Base-by-base conservation (phyloP, 2,888 invertebrate genomes). In the Arctia plantaginis region DNA sequence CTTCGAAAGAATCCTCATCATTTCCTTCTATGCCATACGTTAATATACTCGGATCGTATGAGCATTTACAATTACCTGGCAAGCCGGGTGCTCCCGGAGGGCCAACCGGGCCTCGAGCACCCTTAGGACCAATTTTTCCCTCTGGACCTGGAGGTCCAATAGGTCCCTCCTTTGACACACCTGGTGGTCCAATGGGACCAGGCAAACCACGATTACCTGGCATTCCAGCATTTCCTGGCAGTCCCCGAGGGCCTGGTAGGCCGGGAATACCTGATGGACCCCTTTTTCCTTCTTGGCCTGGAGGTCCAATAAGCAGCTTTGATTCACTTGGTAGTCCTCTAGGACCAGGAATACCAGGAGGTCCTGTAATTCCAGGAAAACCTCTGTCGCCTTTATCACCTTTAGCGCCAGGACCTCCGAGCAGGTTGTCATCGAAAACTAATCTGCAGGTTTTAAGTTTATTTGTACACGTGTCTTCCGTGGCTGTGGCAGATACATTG, bases 401-500 rank as follows among this genome's bases (percentile, higher is more conserved):
- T 62, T 47, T 66, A 23, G 51, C 20, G n/a, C 72, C 74, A 13
- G 62, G 74, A 20, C 18, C 23, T 44, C 66, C 66, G 30, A 55
- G 13, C 44, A 44, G 35, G 8, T 59, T 15, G 27, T 71, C 44
- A 18, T 47, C 33, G 0, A 41, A 27, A 10, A 18, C 67, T 51
- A 76, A 71, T 59, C n/a, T 68, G 65, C 70, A 76, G 15, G 18
- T 68, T 64, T 55, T 68, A 18, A 76, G 69, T 39, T 69, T 71
- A 1, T 27, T 66, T 23, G 68, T 71, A 66, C 79, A 79, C 20
- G 30, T 72, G 27, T 66, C 47, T 23, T 55, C 35, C 12, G 66
- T 13, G 13, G 30, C n/a, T 27, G 55, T 47, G 27, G 59, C 35
- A 66, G 33, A 12, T 66, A 27, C 41, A 64, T 41, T 12, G 20